Evolutionary conservation across 2,888 invertebrate species (phyloP).

Genomic region (Tupiocoris notatus): DNA sequence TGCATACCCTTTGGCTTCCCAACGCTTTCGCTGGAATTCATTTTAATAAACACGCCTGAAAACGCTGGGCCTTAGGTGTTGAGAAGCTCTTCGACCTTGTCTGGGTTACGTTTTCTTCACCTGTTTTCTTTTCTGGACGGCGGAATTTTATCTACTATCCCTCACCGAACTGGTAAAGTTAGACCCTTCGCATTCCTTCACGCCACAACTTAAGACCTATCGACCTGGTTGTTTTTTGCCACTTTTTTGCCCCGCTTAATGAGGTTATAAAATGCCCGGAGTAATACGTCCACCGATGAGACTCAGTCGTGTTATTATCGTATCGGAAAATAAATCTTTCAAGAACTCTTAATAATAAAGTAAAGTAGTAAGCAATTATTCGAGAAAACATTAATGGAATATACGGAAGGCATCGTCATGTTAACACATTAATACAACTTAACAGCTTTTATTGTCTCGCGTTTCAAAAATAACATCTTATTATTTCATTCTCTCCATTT

Average conservation of each 20-base stretch:
- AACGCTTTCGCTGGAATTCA: constrained; percentile 16
- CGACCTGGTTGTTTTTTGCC: neutral
- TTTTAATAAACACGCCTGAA: constrained; percentile 34
- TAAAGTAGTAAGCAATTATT: no score
- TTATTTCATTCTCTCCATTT: no score
- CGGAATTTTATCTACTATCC: constrained; percentile 25
- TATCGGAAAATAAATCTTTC: neutral
- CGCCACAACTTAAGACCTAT: neutral
- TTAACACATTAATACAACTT: no score
- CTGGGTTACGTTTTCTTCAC: neutral
- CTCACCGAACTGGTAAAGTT: neutral
- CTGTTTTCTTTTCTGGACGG: neutral
- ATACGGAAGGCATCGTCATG: no score
- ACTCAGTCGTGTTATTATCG: neutral
- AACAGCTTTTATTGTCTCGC: no score
- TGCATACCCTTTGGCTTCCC: constrained; percentile 23
- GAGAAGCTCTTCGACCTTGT: neutral
- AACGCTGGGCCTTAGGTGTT: neutral
- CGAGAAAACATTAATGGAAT: no score
- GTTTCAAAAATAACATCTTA: no score
- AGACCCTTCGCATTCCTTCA: constrained; percentile 21
- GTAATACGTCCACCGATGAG: neutral
- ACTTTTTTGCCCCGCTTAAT: neutral
- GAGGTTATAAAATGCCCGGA: neutral
- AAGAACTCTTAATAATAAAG: no score